These are phyloP conservation scores for Sylvia atricapilla DNA, from an alignment of 2,113 vertebrate genomes.

Conservation along the genomic window DNA sequence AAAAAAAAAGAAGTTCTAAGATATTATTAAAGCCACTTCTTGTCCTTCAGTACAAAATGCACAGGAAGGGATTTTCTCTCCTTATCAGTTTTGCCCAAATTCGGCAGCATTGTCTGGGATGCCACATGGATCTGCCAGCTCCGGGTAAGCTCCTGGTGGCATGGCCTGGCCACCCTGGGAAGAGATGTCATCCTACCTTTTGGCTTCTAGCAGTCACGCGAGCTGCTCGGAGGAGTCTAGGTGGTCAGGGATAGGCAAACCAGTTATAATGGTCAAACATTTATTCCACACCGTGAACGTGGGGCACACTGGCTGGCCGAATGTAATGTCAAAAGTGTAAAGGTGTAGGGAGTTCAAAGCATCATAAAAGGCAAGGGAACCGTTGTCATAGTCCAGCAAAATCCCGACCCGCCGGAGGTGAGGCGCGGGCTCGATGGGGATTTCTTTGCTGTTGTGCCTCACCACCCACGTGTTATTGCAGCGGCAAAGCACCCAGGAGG, in stretches of 20 bases:
- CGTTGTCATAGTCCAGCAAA: slow-evolving; percentile 93
- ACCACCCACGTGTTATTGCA: slow-evolving; percentile 95
- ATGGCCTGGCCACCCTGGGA: neutral
- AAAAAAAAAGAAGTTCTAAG: slow-evolving; percentile 55
- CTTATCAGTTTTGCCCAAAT: slow-evolving; percentile 15
- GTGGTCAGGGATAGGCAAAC: slow-evolving; percentile 96
- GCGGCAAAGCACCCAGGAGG: slow-evolving; percentile 94
- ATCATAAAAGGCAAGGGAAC: slow-evolving; percentile 93
- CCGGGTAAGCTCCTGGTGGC: neutral
- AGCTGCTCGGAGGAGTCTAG: slow-evolving; percentile 88
- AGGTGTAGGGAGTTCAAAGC: slow-evolving; percentile 93
- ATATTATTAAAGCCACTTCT: slow-evolving; percentile 68
- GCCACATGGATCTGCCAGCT: neutral
- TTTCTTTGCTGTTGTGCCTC: slow-evolving; percentile 94
- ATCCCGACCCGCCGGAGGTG: slow-evolving; percentile 91
- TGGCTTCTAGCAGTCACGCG: slow-evolving; percentile 66
- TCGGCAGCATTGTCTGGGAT: neutral
- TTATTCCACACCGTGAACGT: slow-evolving; percentile 98
- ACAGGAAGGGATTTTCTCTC: slow-evolving; percentile 10
- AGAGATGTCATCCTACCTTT: neutral
- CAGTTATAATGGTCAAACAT: slow-evolving; percentile 93
- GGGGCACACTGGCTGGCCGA: slow-evolving; percentile 92
- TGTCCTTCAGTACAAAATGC: slow-evolving; percentile 55
- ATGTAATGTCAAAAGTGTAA: slow-evolving; percentile 90
- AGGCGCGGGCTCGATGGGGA: slow-evolving; percentile 88